Base-by-base conservation (phyloP, 2,113 vertebrate genomes). In the Physeter macrocephalus region DNA sequence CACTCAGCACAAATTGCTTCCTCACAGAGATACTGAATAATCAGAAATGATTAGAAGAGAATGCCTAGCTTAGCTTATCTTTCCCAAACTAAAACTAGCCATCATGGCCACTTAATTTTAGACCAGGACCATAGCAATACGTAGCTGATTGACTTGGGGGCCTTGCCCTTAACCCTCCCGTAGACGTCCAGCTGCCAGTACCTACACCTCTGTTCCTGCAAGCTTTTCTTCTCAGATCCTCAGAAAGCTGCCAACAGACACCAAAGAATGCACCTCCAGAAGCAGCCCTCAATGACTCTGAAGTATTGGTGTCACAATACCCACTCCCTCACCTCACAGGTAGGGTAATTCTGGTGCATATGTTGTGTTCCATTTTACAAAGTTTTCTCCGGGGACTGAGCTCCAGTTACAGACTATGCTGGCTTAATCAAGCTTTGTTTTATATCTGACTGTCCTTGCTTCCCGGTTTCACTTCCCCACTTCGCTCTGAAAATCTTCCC, bases 81-180 rank as follows among this genome's bases (percentile, higher is more conserved):
- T 95, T 90, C 10, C 36, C 64, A 75, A 88, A 91, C 2, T 80
- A 39, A 82, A 88, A 49, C 9, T 34, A 80, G 39, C 7, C 41
- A 86, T 62, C 36, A 18, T 10, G 29, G 34, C 23, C 25, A 93
- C 43, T 81, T 15, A 41, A 5, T 71, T 34, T 62, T 21, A 67
- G 13, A 66, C 14, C 12, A 13, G 18, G 14, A n/a, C 6, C 41
- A 31, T 2, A 71, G 41, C 64, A 49, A 15, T 6, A 41, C 0
- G 0, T 3, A 34, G 8, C 2, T 62, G 41, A 27, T 2, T 54
- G n/a, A 34, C 10, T 0, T 74, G 4, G 1, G 1, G 2, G 39
- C 5, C 64, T 39, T 0, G 12, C 10, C 13, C 1, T 23, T 1
- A 0, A 1, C 2, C 20, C 21, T 57, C n/a, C 6, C 39, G 17